A percentile compares a stretch with the other conserved stretches of the same genome.
Evolutionary conservation across 2,888 invertebrate genomes (phyloP).

Genomic region (Pheosia tremula): DNA sequence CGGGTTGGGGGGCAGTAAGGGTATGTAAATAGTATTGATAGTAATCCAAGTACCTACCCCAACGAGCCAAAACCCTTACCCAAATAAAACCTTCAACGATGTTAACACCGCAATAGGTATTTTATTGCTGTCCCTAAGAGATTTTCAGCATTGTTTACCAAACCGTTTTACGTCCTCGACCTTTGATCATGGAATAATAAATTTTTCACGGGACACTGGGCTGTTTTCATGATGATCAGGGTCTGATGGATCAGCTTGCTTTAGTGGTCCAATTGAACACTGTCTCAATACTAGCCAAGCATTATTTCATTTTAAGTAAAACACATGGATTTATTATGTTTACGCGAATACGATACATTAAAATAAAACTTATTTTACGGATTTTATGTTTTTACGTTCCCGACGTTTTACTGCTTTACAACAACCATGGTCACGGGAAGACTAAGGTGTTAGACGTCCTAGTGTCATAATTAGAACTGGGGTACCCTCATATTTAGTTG

Average conservation of each 20-base stretch:
- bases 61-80: not conserved
- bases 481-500: too few relatives aligned
- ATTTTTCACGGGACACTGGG: slow-evolving; percentile 17
- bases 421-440: too few relatives aligned
- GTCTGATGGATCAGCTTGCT: not conserved
- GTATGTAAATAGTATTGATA: not conserved
- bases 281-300: not conserved
- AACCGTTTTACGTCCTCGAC: slow-evolving; percentile 7
- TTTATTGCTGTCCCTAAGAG: slow-evolving; percentile 3
- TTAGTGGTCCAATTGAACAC: not conserved
- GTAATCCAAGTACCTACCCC: not conserved
- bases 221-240: slow-evolving; percentile 8
- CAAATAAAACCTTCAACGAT: not conserved
- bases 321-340: too few relatives aligned
- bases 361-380: too few relatives aligned
- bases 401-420: too few relatives aligned
- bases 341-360: too few relatives aligned
- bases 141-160: slow-evolving; percentile 10
- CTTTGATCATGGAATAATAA: slow-evolving; percentile 27
- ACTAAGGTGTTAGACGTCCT: too few relatives aligned
- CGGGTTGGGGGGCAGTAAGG: too few relatives aligned
- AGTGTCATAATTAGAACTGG: too few relatives aligned
- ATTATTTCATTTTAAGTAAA: too few relatives aligned
- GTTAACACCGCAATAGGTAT: slow-evolving; percentile 5
- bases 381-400: too few relatives aligned